Percentiles rank a stretch among this genome's conserved stretches.
Conservation (phyloP, 2,888 invertebrate species). For the Labia minor region DNA sequence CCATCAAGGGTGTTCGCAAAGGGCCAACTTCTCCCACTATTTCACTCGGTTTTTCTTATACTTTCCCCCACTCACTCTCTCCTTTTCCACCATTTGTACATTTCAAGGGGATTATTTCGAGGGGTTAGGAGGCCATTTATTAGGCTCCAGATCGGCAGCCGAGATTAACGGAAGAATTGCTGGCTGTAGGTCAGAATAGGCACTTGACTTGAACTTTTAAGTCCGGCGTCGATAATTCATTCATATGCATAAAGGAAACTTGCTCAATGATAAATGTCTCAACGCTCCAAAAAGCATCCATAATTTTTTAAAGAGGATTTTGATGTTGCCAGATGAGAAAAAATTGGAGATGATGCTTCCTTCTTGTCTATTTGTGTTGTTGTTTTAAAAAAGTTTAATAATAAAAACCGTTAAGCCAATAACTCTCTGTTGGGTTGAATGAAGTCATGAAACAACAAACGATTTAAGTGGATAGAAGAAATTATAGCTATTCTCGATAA, state of each 20-base stretch:
- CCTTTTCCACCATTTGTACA: neutral
- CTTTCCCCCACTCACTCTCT: no score
- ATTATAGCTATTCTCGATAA: no score
- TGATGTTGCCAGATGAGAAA: neutral
- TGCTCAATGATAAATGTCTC: neutral
- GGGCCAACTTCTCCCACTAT: neutral
- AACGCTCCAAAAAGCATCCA: neutral
- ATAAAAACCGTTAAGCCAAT: no score
- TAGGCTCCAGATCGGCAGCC: neutral
- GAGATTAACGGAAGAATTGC: neutral
- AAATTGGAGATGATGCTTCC: no score
- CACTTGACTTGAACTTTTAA: neutral
- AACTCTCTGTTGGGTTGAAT: no score
- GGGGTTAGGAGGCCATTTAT: neutral
- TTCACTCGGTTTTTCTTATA: neutral
- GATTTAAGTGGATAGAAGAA: no score
- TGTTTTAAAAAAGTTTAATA: no score
- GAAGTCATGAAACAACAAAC: no score
- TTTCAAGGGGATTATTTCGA: conserved; percentile 2
- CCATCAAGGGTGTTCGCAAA: neutral
- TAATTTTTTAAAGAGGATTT: neutral
- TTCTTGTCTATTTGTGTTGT: no score
- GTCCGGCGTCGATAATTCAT: neutral
- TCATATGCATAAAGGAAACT: conserved; percentile 13
- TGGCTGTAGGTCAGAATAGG: neutral